Conservation (phyloP, 2,888 invertebrate species). For the Alviniconcha strummeri region DNA sequence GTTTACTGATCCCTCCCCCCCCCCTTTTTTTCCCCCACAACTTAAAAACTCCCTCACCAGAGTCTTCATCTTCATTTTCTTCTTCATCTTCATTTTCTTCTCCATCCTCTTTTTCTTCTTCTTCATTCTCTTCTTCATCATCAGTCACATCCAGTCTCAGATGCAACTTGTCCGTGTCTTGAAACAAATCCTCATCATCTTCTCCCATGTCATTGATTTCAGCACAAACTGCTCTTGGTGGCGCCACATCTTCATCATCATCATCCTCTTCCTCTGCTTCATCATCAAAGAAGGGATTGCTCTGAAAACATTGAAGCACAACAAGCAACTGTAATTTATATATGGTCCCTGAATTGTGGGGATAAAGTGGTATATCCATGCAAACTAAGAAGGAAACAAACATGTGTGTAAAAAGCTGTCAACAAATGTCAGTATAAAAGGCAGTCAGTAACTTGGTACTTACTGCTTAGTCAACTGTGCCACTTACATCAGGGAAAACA, state of each 20-base stretch:
- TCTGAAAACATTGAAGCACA: constrained; percentile 40
- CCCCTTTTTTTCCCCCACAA: too few relatives aligned
- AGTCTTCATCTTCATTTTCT: background rate
- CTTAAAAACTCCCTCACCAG: background rate
- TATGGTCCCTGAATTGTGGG: too few relatives aligned
- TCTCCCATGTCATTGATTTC: constrained; percentile 55
- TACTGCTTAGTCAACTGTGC: too few relatives aligned
- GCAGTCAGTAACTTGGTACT: too few relatives aligned
- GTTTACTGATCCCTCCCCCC: too few relatives aligned
- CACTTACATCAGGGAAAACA: too few relatives aligned
- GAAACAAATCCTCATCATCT: constrained; percentile 39
- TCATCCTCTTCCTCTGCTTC: constrained; percentile 75
- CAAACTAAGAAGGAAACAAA: too few relatives aligned
- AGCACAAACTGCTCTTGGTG: constrained; percentile 46
- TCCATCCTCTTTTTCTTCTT: background rate
- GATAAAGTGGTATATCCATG: too few relatives aligned
- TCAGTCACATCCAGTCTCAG: constrained; percentile 60
- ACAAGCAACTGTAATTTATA: too few relatives aligned
- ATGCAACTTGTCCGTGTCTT: constrained; percentile 41
- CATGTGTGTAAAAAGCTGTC: too few relatives aligned
- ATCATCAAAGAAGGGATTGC: constrained; percentile 74
- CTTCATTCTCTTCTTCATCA: constrained; percentile 52
- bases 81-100: background rate
- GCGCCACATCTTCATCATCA: constrained; percentile 46
- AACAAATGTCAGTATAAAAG: too few relatives aligned